These are phyloP conservation scores for Drosophila formosana DNA, from an alignment of 2,888 invertebrate genomes.

Conservation along the genomic window DNA sequence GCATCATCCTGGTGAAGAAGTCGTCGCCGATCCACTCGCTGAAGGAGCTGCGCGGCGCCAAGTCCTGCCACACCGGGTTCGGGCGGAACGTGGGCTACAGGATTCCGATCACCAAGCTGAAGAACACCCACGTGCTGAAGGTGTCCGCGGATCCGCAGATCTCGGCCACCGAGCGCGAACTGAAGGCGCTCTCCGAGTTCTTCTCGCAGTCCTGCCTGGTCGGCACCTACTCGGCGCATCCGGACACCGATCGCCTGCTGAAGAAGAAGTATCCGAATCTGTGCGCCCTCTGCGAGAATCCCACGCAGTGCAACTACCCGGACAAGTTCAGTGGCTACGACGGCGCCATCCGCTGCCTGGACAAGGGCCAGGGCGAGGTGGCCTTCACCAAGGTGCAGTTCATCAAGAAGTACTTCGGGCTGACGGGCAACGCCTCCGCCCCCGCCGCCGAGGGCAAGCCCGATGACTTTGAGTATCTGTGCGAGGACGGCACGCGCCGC, in stretches of 20 bases:
- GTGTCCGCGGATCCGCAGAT: constrained; percentile 82
- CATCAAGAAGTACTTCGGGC: constrained; percentile 91
- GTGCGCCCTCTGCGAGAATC: constrained; percentile 92
- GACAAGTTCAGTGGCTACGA: constrained; percentile 95
- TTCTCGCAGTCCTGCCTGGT: constrained; percentile 94
- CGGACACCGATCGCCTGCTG: constrained; percentile 89
- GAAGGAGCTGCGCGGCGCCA: constrained; percentile 90
- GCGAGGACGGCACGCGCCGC: constrained; percentile 91
- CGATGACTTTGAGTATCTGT: constrained; percentile 91
- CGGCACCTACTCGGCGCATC: constrained; percentile 92
- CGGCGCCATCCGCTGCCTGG: constrained; percentile 93
- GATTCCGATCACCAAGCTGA: constrained; percentile 91
- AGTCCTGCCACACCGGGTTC: constrained; percentile 94
- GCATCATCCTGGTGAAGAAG: constrained; percentile 92
- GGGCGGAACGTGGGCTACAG: constrained; percentile 96
- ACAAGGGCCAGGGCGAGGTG: constrained; percentile 92
- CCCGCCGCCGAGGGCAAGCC: constrained; percentile 87
- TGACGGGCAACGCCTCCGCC: constrained; percentile 86
- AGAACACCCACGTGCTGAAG: constrained; percentile 87
- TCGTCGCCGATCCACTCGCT: constrained; percentile 89
- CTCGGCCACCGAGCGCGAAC: constrained; percentile 89
- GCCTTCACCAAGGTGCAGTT: constrained; percentile 94
- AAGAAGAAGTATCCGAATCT: constrained; percentile 92
- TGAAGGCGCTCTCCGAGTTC: constrained; percentile 91
- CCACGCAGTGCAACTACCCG: constrained; percentile 91